These are phyloP conservation scores for Antidorcas marsupialis DNA, from an alignment of 2,113 vertebrate species.

Conservation along the genomic window DNA sequence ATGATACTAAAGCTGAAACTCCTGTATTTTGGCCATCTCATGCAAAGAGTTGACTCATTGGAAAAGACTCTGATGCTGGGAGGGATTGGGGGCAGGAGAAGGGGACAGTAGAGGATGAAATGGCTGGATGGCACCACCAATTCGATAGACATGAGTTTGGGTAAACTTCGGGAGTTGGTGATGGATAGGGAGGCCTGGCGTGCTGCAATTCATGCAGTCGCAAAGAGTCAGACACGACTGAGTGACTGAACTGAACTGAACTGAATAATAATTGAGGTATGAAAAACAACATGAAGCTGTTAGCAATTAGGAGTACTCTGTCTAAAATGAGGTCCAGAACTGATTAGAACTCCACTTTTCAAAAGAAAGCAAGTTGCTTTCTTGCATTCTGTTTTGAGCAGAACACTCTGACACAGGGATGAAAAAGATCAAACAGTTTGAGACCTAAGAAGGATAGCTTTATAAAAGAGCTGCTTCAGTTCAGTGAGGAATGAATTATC, in stretches of 20 bases:
- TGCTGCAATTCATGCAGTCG: no score
- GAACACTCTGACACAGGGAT: background rate
- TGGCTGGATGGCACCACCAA: no score
- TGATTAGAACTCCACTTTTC: background rate
- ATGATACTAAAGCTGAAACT: no score
- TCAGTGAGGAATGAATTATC: background rate
- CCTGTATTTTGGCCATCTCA: no score
- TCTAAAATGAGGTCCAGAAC: background rate
- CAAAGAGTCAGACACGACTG: accelerated
- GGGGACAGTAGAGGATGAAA: no score
- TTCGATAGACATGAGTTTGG: no score
- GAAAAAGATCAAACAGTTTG: background rate
- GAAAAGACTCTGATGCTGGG: no score
- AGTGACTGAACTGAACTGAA: no score
- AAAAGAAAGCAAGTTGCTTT: background rate
- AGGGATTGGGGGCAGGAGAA: no score
- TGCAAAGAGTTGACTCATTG: no score
- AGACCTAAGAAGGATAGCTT: background rate
- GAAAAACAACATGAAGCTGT: background rate
- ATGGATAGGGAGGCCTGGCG: no score
- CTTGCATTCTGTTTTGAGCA: background rate
- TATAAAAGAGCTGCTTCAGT: background rate
- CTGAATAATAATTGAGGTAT: background rate
- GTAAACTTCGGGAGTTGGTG: no score
- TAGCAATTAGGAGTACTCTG: background rate